Conservation (phyloP, 2,113 vertebrate species). For the Psilopogon haemacephalus region DNA sequence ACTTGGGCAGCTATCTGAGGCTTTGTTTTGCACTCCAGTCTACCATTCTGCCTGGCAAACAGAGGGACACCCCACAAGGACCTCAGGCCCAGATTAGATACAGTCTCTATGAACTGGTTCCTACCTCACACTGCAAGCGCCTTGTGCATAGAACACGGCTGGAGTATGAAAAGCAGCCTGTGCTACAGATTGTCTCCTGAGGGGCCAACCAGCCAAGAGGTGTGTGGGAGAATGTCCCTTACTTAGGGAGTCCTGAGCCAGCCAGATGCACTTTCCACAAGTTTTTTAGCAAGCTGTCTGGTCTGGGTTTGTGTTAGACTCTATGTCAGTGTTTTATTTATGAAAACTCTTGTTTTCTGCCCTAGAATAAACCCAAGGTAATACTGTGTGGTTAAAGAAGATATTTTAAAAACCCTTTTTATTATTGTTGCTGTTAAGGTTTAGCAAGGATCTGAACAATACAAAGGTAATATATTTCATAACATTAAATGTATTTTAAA, state of each 20-base stretch:
- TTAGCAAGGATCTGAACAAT: neutral
- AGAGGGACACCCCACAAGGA: neutral
- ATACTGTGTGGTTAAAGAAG: neutral
- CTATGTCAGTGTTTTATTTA: conserved; percentile 66
- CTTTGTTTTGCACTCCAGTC: conserved; percentile 18
- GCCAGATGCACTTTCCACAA: conserved; percentile 57
- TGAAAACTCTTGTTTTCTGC: conserved; percentile 44
- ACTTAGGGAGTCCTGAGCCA: conserved; percentile 68
- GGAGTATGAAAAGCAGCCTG: conserved; percentile 31
- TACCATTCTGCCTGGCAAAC: neutral
- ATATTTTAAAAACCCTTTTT: conserved; percentile 18
- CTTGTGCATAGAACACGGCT: neutral
- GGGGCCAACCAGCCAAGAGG: neutral
- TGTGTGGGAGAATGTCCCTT: conserved; percentile 29
- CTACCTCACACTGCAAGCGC: conserved; percentile 53
- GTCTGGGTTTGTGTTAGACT: conserved; percentile 52
- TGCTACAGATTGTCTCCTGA: conserved; percentile 10
- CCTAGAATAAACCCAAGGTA: neutral
- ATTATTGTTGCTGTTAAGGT: conserved; percentile 7
- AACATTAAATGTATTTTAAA: conserved; percentile 63
- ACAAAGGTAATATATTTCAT: conserved; percentile 27
- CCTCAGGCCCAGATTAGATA: neutral
- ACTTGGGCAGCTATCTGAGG: neutral
- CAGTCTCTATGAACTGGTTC: conserved; percentile 8
- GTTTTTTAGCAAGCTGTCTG: conserved; percentile 38